Base-by-base conservation (phyloP, 2,888 invertebrate species). In the Eurytoma californica region DNA sequence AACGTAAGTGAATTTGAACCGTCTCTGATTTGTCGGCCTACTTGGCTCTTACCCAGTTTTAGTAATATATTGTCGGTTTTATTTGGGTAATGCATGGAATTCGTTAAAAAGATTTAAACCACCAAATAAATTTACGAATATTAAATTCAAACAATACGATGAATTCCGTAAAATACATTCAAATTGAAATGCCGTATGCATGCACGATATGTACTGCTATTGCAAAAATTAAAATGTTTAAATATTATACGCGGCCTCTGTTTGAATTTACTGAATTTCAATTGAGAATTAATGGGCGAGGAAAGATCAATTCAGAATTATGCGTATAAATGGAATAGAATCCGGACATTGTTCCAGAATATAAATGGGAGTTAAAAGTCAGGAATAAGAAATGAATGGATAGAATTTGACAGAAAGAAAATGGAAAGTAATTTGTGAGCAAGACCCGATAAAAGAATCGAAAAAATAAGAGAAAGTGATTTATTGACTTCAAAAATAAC, bases 401-500 rank as follows among this genome's bases (percentile, higher is more conserved):
- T n/a, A 20, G 39, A 28, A 61, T 72, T 61, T 61, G 60, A 28
- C 49, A n/a, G 55, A 24, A 61, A 51, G 61, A 51, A 51, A 49
- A 61, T n/a, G 72, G 61, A 49, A 72, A 28, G 61, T 61, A 51
- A 61, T 61, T 60, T 49, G 51, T 28, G 70, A 51, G 61, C 51
- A 13, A 61, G 39, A 58, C 53, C 3, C 24, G 24, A 24, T 28
- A 28, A 28, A 60, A 20, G 60, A 60, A 58, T 53, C 13, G 58
- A 66, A 73, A 57, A 65, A 73, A 55, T 57, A 5, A 28, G 55
- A 28, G 24, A 57, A 57, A 53, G 18, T 28, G 49, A 74, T 66
- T 66, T 74, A 74, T 74, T 20, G 24, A n/a, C 57, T 53, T 72
- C 60, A 51, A 49, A 75, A 58, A 55, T 58, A 67, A 74, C 39